Evolutionary conservation across 2,888 invertebrate species (phyloP).

Genomic region (Stenchaetothrips biformis): DNA sequence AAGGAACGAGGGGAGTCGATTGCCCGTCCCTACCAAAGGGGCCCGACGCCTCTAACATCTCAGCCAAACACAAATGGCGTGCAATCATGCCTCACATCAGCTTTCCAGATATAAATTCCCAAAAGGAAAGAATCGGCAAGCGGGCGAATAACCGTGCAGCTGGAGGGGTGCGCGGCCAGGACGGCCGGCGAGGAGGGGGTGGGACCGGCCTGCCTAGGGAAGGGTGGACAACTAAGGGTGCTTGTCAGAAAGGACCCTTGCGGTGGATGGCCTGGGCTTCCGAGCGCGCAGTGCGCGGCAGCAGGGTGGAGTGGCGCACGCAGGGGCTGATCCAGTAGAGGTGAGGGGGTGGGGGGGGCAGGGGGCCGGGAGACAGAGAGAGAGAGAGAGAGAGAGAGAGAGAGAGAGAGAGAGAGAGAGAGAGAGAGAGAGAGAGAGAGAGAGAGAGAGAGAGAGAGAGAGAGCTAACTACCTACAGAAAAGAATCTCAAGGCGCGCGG

Average conservation of each 20-base stretch:
- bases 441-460: too few relatives aligned
- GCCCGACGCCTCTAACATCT: too few relatives aligned
- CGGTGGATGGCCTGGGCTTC: conserved; percentile 1
- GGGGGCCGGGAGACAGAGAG: neutral
- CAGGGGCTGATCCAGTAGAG: neutral
- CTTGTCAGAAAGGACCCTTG: conserved; percentile 19
- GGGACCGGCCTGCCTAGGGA: conserved; percentile 29
- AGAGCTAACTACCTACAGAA: too few relatives aligned
- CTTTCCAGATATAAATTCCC: conserved; percentile 11
- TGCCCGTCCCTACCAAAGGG: too few relatives aligned
- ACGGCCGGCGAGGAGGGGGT: conserved; percentile 25
- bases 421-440: too few relatives aligned
- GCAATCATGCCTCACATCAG: too few relatives aligned
- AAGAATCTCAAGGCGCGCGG: too few relatives aligned
- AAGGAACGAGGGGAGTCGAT: too few relatives aligned
- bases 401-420: too few relatives aligned
- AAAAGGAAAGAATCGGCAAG: conserved; percentile 25
- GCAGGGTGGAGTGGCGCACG: conserved; percentile 22
- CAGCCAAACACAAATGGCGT: too few relatives aligned
- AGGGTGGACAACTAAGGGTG: conserved; percentile 12
- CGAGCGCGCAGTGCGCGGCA: conserved; percentile 30
- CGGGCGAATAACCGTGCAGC: conserved; percentile 13
- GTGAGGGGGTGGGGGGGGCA: neutral
- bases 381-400: too few relatives aligned
- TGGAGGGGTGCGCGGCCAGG: conserved; percentile 25